Evolutionary conservation across 2,888 invertebrate species (phyloP).

Genomic region (Apotomis capreana): DNA sequence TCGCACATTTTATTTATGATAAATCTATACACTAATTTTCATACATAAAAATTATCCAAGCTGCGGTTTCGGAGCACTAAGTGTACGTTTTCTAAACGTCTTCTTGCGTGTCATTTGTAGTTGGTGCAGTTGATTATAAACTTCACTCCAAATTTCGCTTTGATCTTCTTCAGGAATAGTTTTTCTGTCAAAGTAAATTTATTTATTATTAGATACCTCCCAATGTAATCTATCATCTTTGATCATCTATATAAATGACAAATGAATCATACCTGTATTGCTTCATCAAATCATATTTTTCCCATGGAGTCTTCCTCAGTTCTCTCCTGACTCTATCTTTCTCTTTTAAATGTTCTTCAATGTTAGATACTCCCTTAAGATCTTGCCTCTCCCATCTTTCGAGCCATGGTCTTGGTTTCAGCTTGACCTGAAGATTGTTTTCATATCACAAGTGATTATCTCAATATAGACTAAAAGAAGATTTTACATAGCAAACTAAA

Average conservation of each 20-base stretch:
- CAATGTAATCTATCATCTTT: conserved; percentile 7
- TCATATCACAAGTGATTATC: too few relatives aligned
- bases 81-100: conserved; percentile 68
- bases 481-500: too few relatives aligned
- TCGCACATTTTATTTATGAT: conserved; percentile 11
- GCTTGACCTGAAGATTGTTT: conserved; percentile 79
- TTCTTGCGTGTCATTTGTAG: conserved; percentile 85
- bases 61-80: conserved; percentile 67
- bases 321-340: conserved; percentile 82
- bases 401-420: conserved; percentile 95
- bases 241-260: conserved; percentile 6
- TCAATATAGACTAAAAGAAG: too few relatives aligned
- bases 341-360: conserved; percentile 81
- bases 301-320: conserved; percentile 88
- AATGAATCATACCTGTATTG: conserved; percentile 87
- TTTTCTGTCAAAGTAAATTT: conserved; percentile 73
- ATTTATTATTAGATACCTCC: not conserved
- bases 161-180: conserved; percentile 96
- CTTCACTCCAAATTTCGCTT: conserved; percentile 91
- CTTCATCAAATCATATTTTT: conserved; percentile 97
- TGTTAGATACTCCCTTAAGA: conserved; percentile 88
- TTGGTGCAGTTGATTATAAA: conserved; percentile 89
- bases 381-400: conserved; percentile 93
- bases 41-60: conserved; percentile 59
- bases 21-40: conserved; percentile 33